Conservation (phyloP, 1,140 invertebrate species). For the Anoplolepis gracilipes region DNA sequence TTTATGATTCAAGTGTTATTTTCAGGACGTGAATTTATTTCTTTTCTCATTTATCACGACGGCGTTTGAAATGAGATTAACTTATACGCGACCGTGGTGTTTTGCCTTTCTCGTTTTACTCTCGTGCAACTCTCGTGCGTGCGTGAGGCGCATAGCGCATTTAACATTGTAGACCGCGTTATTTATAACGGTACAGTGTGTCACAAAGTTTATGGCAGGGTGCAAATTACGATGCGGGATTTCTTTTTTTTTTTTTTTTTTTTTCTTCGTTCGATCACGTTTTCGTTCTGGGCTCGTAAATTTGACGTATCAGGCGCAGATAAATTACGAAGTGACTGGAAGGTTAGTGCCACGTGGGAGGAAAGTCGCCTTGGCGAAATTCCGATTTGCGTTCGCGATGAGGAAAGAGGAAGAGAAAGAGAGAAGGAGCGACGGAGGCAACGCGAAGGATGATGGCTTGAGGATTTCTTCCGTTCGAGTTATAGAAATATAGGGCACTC, state of each 20-base stretch:
- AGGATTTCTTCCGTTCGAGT: slow-evolving; percentile 3
- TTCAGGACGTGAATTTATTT: slow-evolving; percentile 35
- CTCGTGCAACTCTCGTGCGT: background rate
- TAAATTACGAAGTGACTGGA: slow-evolving; percentile 67
- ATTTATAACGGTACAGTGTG: slow-evolving; percentile 65
- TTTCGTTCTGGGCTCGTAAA: slow-evolving; percentile 58
- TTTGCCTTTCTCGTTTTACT: slow-evolving; percentile 16
- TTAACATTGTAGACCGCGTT: slow-evolving; percentile 56
- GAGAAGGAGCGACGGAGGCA: background rate
- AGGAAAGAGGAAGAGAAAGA: background rate
- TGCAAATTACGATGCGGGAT: slow-evolving; percentile 58
- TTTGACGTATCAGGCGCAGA: slow-evolving; percentile 68
- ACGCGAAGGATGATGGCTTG: background rate
- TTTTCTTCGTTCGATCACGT: slow-evolving; percentile 32
- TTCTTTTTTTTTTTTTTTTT: slow-evolving; percentile 12
- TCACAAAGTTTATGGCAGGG: slow-evolving; percentile 57
- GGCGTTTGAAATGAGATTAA: slow-evolving; percentile 38
- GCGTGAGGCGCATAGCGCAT: slow-evolving; percentile 19
- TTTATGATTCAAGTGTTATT: background rate
- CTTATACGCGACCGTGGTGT: background rate
- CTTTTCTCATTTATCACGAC: background rate
- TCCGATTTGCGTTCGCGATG: slow-evolving; percentile 52
- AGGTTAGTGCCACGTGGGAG: slow-evolving; percentile 68
- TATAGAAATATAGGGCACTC: slow-evolving; percentile 35
- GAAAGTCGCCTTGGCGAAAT: slow-evolving; percentile 62